Conservation (phyloP, 2,113 vertebrate genomes). For the Cyrtonyx montezumae region DNA sequence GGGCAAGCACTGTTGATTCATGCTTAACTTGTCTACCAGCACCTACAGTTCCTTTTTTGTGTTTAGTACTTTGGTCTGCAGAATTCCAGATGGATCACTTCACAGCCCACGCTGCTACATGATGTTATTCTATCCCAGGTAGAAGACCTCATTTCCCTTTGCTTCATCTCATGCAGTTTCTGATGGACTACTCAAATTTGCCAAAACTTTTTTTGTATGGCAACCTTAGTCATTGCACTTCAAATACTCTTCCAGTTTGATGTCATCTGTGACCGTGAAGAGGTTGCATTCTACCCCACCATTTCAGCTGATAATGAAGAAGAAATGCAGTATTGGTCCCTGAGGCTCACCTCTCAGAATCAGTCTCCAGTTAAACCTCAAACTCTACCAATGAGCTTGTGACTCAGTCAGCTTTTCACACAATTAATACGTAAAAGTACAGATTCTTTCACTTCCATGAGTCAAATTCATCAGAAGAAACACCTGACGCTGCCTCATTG, state of each 20-base stretch:
- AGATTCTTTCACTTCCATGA: background rate
- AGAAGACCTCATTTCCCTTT: background rate
- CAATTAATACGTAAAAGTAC: background rate
- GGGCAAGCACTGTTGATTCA: background rate
- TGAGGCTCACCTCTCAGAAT: no score
- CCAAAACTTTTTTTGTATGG: background rate
- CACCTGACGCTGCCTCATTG: background rate
- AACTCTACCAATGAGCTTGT: background rate
- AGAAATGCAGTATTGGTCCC: no score
- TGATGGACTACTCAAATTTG: background rate
- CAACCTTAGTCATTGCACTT: background rate
- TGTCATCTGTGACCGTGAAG: background rate
- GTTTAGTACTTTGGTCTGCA: no score
- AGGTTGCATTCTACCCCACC: background rate
- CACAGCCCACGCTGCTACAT: background rate
- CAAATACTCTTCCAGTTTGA: background rate
- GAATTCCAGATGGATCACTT: background rate
- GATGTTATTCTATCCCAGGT: background rate
- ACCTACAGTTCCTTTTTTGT: no score
- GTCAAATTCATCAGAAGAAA: background rate
- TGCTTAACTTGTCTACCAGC: no score
- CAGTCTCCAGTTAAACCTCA: no score
- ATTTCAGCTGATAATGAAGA: no score
- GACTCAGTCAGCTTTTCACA: background rate
- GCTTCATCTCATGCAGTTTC: background rate